Evolutionary conservation across 2,113 vertebrate species (phyloP).

Genomic region (Calidris pugnax): DNA sequence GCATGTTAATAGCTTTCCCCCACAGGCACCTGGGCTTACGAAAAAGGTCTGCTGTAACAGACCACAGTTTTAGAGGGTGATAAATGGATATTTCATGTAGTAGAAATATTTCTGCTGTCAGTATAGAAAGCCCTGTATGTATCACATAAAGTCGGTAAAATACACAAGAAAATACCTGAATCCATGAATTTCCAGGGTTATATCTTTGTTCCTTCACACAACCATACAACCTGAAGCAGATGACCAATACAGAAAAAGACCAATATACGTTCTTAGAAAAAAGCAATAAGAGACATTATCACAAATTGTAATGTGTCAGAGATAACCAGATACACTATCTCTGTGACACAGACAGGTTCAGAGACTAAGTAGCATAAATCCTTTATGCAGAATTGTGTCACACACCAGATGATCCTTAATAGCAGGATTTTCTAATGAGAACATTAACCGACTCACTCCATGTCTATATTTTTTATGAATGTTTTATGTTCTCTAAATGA

Average conservation of each 20-base stretch:
- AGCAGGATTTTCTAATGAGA: constrained; percentile 43
- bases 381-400: background rate
- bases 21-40: background rate
- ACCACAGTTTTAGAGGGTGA: background rate
- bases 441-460: background rate
- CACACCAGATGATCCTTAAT: constrained; percentile 1
- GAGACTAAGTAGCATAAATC: constrained; percentile 9
- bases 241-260: background rate
- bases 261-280: background rate
- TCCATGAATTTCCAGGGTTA: background rate
- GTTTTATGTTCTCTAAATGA: background rate
- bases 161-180: background rate
- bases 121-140: background rate
- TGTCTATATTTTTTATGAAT: background rate
- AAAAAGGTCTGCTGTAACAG: background rate
- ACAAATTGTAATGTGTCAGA: background rate
- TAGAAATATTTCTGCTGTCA: constrained; percentile 39
- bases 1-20: background rate
- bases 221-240: background rate
- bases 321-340: constrained; percentile 26
- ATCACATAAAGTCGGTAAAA: background rate
- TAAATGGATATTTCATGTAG: background rate
- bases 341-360: background rate
- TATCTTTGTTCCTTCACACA: background rate
- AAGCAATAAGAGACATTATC: background rate